phyloP scores from a whole-genome alignment of 2,888 invertebrate genomes.

The Nineta flava region DNA sequence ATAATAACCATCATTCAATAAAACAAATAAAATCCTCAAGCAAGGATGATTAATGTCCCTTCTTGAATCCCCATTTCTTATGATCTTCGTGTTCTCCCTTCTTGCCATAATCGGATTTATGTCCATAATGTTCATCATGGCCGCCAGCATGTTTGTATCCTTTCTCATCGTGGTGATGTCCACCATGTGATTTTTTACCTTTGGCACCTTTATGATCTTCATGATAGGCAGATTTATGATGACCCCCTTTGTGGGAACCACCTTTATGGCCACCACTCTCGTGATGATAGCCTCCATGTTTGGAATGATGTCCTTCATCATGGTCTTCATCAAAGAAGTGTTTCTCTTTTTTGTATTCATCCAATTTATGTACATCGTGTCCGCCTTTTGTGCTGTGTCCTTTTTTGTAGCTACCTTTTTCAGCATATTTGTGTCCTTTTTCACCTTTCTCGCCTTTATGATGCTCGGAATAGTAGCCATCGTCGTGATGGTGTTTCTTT shows the following conservation, averaged over 20 bases:
- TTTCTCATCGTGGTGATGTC: conserved; percentile 61
- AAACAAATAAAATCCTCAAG: no score
- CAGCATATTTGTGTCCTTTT: conserved; percentile 44
- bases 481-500: conserved; percentile 43
- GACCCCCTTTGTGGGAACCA: conserved; percentile 65
- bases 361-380: conserved; percentile 69
- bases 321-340: conserved; percentile 77
- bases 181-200: conserved; percentile 64
- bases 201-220: conserved; percentile 67
- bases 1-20: no score
- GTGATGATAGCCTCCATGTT: conserved; percentile 66
- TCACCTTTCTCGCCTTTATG: conserved; percentile 52
- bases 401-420: conserved; percentile 64
- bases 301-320: conserved; percentile 64
- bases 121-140: conserved; percentile 59
- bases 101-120: conserved; percentile 59
- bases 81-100: conserved; percentile 67
- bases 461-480: conserved; percentile 46
- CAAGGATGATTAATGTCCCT: conserved; percentile 22
- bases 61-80: conserved; percentile 49
- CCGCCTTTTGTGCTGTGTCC: conserved; percentile 77
- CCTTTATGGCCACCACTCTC: conserved; percentile 71
- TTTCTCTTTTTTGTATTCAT: conserved; percentile 75
- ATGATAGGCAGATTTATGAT: conserved; percentile 59
- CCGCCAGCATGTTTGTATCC: conserved; percentile 66